phyloP scores from a whole-genome alignment of 2,113 vertebrate genomes.

The Columbina picui region DNA sequence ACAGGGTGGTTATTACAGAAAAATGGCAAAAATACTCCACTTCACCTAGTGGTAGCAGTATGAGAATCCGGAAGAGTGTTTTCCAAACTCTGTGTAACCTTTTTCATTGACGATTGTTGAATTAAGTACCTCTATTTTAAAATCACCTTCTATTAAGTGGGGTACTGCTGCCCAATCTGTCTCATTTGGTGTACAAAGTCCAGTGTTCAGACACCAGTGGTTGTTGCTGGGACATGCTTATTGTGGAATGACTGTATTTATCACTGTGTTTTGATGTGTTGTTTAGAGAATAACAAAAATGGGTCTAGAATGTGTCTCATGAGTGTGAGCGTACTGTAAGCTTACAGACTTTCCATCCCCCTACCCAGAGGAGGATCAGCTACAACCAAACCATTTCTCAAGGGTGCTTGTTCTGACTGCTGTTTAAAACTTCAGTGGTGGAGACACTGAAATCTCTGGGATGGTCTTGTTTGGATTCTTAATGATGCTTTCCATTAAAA shows the following conservation, averaged over 20 bases:
- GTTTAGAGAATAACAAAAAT: not conserved
- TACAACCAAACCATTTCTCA: not conserved
- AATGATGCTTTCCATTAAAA: not conserved
- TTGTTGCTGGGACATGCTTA: not conserved
- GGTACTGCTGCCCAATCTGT: not conserved
- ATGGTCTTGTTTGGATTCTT: not conserved
- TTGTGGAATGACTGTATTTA: not conserved
- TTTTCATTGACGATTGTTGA: not conserved
- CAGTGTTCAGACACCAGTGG: not conserved
- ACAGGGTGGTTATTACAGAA: constrained; percentile 1
- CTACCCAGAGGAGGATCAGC: not conserved
- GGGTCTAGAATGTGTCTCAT: not conserved
- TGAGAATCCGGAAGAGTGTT: not conserved
- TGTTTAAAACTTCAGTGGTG: not conserved
- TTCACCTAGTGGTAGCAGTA: not conserved
- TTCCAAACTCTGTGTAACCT: not conserved
- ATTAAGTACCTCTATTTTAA: not conserved
- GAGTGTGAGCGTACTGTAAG: not conserved
- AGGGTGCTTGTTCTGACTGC: not conserved
- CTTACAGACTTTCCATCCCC: no score
- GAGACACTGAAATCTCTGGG: not conserved
- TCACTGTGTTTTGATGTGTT: not conserved
- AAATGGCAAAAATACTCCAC: not conserved
- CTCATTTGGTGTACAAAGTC: not conserved
- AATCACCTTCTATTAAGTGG: not conserved